These are phyloP conservation scores for Trichechus manatus DNA, from an alignment of 2,113 vertebrate species.

Conservation along the genomic window DNA sequence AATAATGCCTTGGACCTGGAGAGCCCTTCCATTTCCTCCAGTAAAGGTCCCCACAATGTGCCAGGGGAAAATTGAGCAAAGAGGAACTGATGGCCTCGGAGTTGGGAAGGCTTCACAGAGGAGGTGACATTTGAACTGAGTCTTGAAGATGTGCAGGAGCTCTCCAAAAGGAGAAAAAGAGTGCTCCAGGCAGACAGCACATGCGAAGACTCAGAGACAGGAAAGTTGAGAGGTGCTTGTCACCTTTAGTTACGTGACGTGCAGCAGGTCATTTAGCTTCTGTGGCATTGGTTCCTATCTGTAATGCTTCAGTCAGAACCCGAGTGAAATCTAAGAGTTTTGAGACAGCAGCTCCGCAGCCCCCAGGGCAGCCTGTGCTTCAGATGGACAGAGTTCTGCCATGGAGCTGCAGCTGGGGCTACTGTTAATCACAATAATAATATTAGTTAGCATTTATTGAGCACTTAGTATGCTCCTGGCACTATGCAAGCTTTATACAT, in stretches of 20 bases:
- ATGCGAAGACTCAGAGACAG: not conserved
- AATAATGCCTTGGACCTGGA: not conserved
- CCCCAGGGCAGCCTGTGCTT: not conserved
- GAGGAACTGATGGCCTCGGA: not conserved
- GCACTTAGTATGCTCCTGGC: not conserved
- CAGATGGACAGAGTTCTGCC: not conserved
- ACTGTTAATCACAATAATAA: no score
- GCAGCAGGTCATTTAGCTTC: not conserved
- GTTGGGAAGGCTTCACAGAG: not conserved
- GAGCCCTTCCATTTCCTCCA: not conserved
- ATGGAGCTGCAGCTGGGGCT: accelerated
- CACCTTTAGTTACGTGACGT: not conserved
- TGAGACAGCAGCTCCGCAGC: not conserved
- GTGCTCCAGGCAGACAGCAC: not conserved
- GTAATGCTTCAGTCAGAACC: not conserved
- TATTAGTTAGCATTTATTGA: not conserved
- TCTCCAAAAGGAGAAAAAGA: not conserved
- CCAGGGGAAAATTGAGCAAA: not conserved
- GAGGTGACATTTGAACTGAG: not conserved
- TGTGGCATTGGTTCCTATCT: not conserved
- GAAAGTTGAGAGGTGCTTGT: not conserved
- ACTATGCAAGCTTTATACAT: not conserved
- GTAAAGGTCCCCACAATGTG: not conserved
- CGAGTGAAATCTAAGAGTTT: not conserved
- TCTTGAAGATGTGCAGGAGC: not conserved